Percentiles rank a stretch among this genome's conserved stretches.
Conservation (phyloP, 2,113 vertebrate species). For the Pycnonotus jocosus region DNA sequence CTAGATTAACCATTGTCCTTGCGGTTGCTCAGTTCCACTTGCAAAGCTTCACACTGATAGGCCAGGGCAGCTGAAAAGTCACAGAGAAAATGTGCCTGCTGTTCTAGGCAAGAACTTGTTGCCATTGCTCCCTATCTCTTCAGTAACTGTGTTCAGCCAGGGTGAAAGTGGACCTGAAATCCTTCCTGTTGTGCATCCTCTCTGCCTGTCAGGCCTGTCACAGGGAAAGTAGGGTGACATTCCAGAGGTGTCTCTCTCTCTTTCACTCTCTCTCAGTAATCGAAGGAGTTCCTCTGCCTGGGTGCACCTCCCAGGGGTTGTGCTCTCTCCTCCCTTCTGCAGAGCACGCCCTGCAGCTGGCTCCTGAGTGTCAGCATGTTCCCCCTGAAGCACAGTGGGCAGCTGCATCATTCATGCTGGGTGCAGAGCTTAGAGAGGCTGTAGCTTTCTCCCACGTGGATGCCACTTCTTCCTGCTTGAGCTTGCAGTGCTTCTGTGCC, state of each 20-base stretch:
- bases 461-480: not conserved
- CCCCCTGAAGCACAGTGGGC: rapidly evolving
- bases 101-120: not conserved
- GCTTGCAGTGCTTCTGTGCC: not conserved
- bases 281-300: not conserved
- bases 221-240: not conserved
- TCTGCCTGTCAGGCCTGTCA: not conserved
- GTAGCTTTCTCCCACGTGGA: not conserved
- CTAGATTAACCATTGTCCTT: not conserved
- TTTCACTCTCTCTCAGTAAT: not conserved
- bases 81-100: not conserved
- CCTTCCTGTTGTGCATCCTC: not conserved
- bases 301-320: not conserved
- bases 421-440: not conserved
- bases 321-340: not conserved
- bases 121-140: not conserved
- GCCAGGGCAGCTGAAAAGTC: not conserved
- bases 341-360: not conserved
- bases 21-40: not conserved
- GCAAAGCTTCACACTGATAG: not conserved
- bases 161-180: not conserved
- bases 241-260: not conserved
- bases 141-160: not conserved
- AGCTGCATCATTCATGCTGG: not conserved
- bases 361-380: not conserved